Conservation (phyloP, 23 tunicate species). For the Phallusia fumigata region DNA sequence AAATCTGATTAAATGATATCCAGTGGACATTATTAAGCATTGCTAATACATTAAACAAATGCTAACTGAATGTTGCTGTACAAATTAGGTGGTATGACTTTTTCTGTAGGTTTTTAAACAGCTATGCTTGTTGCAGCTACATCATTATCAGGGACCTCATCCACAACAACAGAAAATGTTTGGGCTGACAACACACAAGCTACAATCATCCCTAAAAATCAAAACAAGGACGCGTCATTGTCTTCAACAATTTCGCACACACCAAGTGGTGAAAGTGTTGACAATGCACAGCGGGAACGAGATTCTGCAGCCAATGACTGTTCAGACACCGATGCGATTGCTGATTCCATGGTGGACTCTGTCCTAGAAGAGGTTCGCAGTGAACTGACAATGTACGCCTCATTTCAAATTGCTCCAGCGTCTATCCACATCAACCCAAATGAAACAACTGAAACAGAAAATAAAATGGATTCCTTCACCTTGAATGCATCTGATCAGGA, state of each 20-base stretch:
- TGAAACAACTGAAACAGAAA: not conserved
- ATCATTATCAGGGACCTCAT: constrained; percentile 1
- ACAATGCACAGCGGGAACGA: not conserved
- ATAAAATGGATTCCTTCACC: not conserved
- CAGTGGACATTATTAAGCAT: too few relatives aligned
- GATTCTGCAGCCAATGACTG: not conserved
- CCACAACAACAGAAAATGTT: constrained; percentile 12
- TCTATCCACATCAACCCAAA: not conserved
- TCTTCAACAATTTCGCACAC: not conserved
- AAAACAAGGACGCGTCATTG: not conserved
- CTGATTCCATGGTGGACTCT: constrained; percentile 37
- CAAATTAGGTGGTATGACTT: too few relatives aligned
- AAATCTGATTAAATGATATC: too few relatives aligned
- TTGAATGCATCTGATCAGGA: not conserved
- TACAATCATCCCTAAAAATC: constrained; percentile 11
- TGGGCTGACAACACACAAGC: constrained; percentile 45
- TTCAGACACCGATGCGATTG: constrained; percentile 17
- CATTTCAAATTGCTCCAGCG: not conserved
- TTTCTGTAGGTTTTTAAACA: not conserved
- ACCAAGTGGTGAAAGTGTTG: not conserved
- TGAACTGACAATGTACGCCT: constrained; percentile 19
- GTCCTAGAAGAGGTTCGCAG: constrained; percentile 28
- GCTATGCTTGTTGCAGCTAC: not conserved
- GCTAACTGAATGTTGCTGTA: too few relatives aligned
- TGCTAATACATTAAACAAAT: too few relatives aligned